Conservation (phyloP, 2,888 invertebrate species). For the Dilophus febrilis region DNA sequence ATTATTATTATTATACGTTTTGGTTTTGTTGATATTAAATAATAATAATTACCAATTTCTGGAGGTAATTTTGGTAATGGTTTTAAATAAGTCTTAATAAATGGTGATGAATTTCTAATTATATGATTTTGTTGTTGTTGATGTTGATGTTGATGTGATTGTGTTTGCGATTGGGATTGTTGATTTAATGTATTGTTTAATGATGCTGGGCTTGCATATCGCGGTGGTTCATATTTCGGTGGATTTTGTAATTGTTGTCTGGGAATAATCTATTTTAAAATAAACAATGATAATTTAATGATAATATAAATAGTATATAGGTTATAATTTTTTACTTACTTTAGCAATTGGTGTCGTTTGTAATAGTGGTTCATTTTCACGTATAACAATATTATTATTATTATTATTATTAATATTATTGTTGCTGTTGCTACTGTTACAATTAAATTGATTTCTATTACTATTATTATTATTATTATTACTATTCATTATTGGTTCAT, state of each 20-base stretch:
- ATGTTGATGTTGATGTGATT: slow-evolving; percentile 11
- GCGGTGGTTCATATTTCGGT: slow-evolving; percentile 29
- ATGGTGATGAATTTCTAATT: slow-evolving; percentile 17
- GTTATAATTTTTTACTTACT: slow-evolving; percentile 14
- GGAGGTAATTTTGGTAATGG: slow-evolving; percentile 40
- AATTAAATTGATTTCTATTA: not conserved
- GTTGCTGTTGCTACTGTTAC: not conserved
- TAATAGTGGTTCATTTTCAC: slow-evolving; percentile 30
- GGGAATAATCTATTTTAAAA: slow-evolving; percentile 21
- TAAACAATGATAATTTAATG: too few relatives aligned
- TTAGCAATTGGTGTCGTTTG: slow-evolving; percentile 29
- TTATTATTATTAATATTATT: too few relatives aligned
- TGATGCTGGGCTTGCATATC: slow-evolving; percentile 27
- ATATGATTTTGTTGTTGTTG: slow-evolving; percentile 14
- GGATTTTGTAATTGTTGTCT: slow-evolving; percentile 25
- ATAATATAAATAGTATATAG: too few relatives aligned
- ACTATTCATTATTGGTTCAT: slow-evolving; percentile 16
- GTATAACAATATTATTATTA: slow-evolving; percentile 25
- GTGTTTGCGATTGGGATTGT: slow-evolving; percentile 11
- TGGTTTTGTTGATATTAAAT: not conserved
- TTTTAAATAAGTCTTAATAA: slow-evolving; percentile 33
- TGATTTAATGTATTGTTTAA: slow-evolving; percentile 9
- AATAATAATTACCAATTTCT: slow-evolving; percentile 13
- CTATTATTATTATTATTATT: slow-evolving; percentile 12
- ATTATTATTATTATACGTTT: not conserved